Base-by-base conservation (phyloP, 64 coral and sea anemone genomes). In the Montipora capricornis region DNA sequence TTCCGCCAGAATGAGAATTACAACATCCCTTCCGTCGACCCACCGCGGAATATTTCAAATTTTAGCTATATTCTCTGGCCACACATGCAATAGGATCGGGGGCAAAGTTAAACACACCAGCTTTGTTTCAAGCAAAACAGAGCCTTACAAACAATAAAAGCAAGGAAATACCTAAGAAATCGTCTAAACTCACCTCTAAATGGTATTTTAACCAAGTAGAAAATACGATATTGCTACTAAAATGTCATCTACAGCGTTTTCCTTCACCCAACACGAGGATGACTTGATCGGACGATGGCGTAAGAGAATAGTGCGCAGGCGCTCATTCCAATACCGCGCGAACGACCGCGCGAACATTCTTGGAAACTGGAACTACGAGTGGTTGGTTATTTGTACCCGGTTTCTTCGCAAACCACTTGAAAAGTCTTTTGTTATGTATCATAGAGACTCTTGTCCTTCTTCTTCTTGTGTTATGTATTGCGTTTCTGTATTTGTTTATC, bases 211-310 rank as follows among this genome's bases (percentile, higher is more conserved):
- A 47, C 69, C 76, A 71, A 78, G 37, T 37, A 14, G 85, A 83
- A 79, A 55, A 71, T 77, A 66, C 5, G 17, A 12, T 90, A 12
- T 4, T 58, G 68, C 79, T 37, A 82, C 53, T 89, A 90, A 95
- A 95, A 95, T 86, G 82, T 90, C 88, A 89, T 90, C 77, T 81
- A 95, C 90, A 87, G 71, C 44, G 77, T 90, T 66, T 77, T 90
- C 93, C 89, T 76, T 83, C 77, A 51, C 76, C 62, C 50, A 74
- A 95, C 88, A 95, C 88, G 93, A 95, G 88, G 88, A 90, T 95
- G 88, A 84, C 88, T 95, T 95, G 73, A 95, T 90, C 79, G 68
- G 80, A 75, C 59, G 89, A 95, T 95, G 93, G 93, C 93, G 93
- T 89, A 90, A 95, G 93, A 95, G 88, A 95, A 84, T 59, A 78